A percentile compares a stretch with the other conserved stretches of the same genome.
phyloP scores from a whole-genome alignment of 2,797 vertebrate genomes.

The Mus spretus region DNA sequence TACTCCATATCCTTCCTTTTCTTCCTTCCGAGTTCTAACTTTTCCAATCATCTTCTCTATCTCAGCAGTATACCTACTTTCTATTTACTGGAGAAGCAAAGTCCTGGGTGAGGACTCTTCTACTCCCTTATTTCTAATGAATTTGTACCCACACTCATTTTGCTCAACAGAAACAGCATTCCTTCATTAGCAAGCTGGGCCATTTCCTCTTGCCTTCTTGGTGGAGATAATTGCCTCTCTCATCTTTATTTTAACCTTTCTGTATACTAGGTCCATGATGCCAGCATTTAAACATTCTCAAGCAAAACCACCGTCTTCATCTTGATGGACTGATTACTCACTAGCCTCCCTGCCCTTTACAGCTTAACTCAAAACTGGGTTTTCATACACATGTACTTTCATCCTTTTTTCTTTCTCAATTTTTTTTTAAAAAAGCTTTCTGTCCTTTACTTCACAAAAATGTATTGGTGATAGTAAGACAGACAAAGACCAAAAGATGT shows the following conservation, averaged over 20 bases:
- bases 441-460: slow-evolving; percentile 11
- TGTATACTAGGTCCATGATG: not conserved
- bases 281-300: slow-evolving; percentile 15
- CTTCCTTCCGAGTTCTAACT: slow-evolving; percentile 1
- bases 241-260: not conserved
- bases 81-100: slow-evolving; percentile 6
- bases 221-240: not conserved
- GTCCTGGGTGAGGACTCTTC: not conserved
- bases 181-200: not conserved
- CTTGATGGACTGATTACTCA: too few relatives aligned
- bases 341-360: not conserved
- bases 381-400: not conserved
- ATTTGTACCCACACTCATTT: not conserved
- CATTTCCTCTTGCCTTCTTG: not conserved
- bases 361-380: not conserved
- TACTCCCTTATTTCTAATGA: not conserved
- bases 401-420: not conserved
- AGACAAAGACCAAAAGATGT: not conserved
- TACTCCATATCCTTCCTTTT: not conserved
- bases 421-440: not conserved
- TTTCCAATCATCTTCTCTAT: not conserved
- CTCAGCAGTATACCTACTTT: not conserved
- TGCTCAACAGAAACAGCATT: not conserved
- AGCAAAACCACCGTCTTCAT: slow-evolving; percentile 15
- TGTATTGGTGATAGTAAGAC: not conserved